Conservation (phyloP, 2,113 vertebrate species). For the Rostratula benghalensis region DNA sequence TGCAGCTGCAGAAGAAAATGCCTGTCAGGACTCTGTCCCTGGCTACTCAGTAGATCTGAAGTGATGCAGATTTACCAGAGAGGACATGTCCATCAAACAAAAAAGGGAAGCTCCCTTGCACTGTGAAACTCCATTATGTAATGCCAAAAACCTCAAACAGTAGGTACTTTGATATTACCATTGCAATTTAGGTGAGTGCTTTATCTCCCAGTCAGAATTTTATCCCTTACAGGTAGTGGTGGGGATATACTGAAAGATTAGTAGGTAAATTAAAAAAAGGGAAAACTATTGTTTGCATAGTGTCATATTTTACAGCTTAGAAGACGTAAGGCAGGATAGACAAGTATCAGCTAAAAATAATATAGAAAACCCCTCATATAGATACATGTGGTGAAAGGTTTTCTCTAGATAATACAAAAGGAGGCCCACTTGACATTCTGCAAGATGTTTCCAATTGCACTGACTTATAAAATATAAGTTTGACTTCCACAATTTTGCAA, state of each 20-base stretch:
- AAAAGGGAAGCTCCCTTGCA: not conserved
- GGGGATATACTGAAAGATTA: not conserved
- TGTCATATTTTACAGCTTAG: conserved; percentile 15
- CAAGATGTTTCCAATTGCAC: not conserved
- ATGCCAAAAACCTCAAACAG: not conserved
- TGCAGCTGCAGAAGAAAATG: not conserved
- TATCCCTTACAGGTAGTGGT: not conserved
- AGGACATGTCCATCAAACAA: rapidly evolving
- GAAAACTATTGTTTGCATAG: not conserved
- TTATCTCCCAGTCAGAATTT: not conserved
- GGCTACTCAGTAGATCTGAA: not conserved
- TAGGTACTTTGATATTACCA: not conserved
- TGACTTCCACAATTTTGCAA: conserved; percentile 45
- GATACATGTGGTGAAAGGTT: not conserved
- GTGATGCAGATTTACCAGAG: not conserved
- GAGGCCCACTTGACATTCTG: not conserved
- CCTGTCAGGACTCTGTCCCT: not conserved
- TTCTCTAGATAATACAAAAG: not conserved
- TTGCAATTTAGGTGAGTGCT: not conserved
- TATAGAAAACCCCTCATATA: not conserved
- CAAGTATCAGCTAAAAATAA: not conserved
- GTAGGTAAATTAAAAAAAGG: not conserved
- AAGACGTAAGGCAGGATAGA: not conserved
- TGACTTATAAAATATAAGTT: conserved; percentile 48
- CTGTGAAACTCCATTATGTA: not conserved